phyloP scores from a whole-genome alignment of 37 sponge, comb jelly and placozoan species.

The Corticium candelabrum region DNA sequence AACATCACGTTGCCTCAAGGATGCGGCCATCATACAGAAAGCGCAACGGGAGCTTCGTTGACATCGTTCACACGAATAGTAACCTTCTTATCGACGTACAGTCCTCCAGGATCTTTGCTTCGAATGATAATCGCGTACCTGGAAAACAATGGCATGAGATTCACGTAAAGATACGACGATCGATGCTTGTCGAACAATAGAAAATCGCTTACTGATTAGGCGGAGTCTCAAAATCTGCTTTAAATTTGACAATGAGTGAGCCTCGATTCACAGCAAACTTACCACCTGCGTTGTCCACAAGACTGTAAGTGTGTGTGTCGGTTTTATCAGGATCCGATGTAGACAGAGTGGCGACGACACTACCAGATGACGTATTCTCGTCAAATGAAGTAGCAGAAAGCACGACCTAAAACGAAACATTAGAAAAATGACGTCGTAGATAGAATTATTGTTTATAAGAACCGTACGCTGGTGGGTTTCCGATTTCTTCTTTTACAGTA shows the following conservation, averaged over 20 bases:
- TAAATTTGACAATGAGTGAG: neutral
- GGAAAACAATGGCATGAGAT: too few relatives aligned
- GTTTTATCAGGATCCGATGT: neutral
- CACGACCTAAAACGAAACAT: too few relatives aligned
- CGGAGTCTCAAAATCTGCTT: neutral
- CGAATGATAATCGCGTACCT: neutral
- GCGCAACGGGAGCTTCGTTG: conserved; percentile 11
- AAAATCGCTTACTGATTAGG: neutral
- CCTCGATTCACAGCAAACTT: neutral
- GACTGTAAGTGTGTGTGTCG: neutral
- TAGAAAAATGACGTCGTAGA: too few relatives aligned
- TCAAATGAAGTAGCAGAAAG: neutral
- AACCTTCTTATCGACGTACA: neutral
- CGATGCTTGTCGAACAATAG: too few relatives aligned
- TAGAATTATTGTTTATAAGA: too few relatives aligned
- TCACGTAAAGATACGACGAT: too few relatives aligned
- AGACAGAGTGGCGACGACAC: neutral
- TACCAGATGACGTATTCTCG: neutral
- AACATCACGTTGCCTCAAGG: too few relatives aligned
- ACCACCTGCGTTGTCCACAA: neutral
- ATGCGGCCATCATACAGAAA: too few relatives aligned
- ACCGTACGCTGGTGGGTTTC: neutral
- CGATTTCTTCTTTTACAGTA: neutral
- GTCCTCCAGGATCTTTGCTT: neutral
- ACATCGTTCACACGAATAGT: neutral